Base-by-base conservation (phyloP, 2,113 vertebrate genomes). In the Phainopepla nitens region DNA sequence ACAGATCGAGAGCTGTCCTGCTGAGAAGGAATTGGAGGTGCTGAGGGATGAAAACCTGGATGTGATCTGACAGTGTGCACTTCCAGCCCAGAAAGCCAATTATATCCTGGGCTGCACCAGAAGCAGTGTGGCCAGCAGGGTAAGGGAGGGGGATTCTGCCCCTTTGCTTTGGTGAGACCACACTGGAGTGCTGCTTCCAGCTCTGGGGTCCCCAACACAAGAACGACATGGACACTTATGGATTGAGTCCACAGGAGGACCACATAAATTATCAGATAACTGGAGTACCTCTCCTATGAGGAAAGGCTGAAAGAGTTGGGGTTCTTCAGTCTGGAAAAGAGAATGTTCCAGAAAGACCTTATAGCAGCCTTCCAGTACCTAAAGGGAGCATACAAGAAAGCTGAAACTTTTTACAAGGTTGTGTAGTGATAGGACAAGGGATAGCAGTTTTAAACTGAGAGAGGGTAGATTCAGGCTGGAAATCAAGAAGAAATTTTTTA, bases 21-120 rank as follows among this genome's bases (percentile, higher is more conserved):
- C 15, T 0, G 7, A 58, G n/a, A 78, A 49, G 54, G 39, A 39
- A 6, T 3, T 49, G 23, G 17, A 16, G 12, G 13, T 47, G 14
- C 42, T 77, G 47, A 15, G 11, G 25, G 8, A 7, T 61, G 29
- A 45, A 76, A 89, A 76, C 21, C 18, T 56, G 56, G 25, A 29
- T 14, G 1, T 7, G 47, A 61, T 29, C 15, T 0, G 0, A 22
- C 45, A 58, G 4, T 5, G 35, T 15, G 31, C 7, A 1, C 22
- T 47, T 8, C 2, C 17, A 91, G 27, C 39, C 64, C 44, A 36
- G 49, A 39, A 87, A 16, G 28, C 9, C 25, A 50, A 1, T 22
- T 5, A 0, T 25, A n/a, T 8, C 27, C n/a, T 64, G n/a, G 58
- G 39, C n/a, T 73, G 39, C 10, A 25, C 14, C 39, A 24, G 71